Percentiles rank a stretch among this genome's conserved stretches.
phyloP scores from a whole-genome alignment of 2,113 vertebrate genomes.

The Urocitellus parryii region DNA sequence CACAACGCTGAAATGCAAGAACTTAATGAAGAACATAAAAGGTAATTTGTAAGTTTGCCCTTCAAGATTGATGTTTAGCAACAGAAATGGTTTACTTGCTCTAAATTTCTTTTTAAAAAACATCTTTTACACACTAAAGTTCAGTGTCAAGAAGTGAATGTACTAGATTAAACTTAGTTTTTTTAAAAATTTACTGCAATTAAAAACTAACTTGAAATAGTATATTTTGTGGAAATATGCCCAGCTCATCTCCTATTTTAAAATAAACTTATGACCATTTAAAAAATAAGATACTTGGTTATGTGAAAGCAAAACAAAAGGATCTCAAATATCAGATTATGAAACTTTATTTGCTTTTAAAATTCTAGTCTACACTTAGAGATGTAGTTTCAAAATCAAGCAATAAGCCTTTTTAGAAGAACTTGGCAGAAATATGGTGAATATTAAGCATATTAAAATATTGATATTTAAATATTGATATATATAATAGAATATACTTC shows the following conservation, averaged over 20 bases:
- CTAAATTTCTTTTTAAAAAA: background rate
- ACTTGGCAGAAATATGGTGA: background rate
- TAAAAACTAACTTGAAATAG: conserved; percentile 32
- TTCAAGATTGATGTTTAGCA: background rate
- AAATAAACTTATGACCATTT: background rate
- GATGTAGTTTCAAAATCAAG: conserved; percentile 14
- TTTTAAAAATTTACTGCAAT: background rate
- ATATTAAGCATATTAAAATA: conserved; percentile 46
- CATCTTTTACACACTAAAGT: background rate
- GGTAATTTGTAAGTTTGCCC: background rate
- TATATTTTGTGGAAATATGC: background rate
- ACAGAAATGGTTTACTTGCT: background rate
- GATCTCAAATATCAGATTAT: background rate
- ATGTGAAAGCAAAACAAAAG: conserved; percentile 32
- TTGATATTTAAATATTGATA: background rate
- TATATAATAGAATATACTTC: background rate
- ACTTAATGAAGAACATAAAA: background rate
- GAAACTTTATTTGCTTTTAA: conserved; percentile 36
- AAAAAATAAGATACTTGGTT: background rate
- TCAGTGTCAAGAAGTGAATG: background rate
- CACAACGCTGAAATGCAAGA: background rate
- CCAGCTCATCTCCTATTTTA: background rate
- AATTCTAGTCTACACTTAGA: conserved; percentile 38
- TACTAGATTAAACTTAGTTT: background rate
- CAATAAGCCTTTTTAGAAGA: background rate